Base-by-base conservation (phyloP, 2,888 invertebrate genomes). In the Hoplodrina blanda region DNA sequence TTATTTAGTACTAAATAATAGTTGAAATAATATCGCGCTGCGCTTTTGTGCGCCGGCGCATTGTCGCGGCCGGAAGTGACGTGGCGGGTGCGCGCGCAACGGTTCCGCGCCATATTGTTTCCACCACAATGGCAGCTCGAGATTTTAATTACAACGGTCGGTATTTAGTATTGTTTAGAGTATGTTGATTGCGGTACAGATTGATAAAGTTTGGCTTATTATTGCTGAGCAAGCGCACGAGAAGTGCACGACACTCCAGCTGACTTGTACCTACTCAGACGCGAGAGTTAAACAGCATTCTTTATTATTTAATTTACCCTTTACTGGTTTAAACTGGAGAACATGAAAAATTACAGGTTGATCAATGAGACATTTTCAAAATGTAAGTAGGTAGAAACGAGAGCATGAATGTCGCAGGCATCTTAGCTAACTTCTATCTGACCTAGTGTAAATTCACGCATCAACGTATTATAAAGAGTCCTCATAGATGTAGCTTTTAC, bases 31-130 rank as follows among this genome's bases (percentile, higher is more conserved):
- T 90, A 89, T 92, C 91, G 93, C 93, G 84, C 94, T 95, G 95
- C 92, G 94, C 94, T 95, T 94, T 95, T 95, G 92, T 94, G 82
- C 81, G 87, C 80, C 88, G 87, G 88, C 88, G 88, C 89, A 89
- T 90, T 90, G 89, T 90, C 76, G 79, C 76, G 65, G 63, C 86
- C 91, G 92, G 92, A 92, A 91, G 88, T 85, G 87, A 84, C 88
- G 85, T 76, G 87, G 86, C 86, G 89, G 89, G 88, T 89, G 89
- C 88, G 89, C 87, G 82, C 80, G 82, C 89, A 87, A 81, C 86
- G 81, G 86, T 71, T 56, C 80, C 70, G 73, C 80, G 86, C 88
- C 87, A 88, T 88, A 90, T 91, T 91, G 90, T 91, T 89, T 85
- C 75, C 78, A 64, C 73, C 76, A 86, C 87, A 88, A 89, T 89